phyloP scores from a whole-genome alignment of 2,797 vertebrate species.

The Diplodus sargus region DNA sequence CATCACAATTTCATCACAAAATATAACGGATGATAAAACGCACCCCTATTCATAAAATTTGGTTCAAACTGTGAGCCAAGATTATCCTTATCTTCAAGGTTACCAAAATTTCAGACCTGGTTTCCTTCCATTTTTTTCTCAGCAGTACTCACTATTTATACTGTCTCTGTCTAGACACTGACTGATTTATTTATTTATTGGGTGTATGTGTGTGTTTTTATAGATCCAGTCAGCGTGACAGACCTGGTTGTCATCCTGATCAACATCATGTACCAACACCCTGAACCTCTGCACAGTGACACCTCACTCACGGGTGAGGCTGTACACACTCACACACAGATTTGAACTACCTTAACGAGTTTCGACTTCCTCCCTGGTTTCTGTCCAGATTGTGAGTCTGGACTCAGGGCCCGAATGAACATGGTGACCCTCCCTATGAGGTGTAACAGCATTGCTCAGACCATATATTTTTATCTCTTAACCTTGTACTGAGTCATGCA shows the following conservation, averaged over 20 bases:
- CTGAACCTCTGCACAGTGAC: conserved; percentile 73
- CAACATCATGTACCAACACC: conserved; percentile 90
- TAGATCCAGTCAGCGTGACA: conserved; percentile 87
- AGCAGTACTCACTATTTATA: neutral
- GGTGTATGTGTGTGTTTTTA: conserved; percentile 42
- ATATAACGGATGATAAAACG: neutral
- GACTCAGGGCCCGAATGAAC: conserved; percentile 14
- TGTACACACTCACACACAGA: neutral
- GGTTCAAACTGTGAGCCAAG: too few relatives aligned
- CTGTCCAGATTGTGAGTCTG: neutral
- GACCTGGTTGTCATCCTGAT: conserved; percentile 90
- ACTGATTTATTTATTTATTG: neutral
- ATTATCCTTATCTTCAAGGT: neutral
- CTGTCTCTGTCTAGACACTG: neutral
- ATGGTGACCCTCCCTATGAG: conserved; percentile 28
- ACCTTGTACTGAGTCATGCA: conserved; percentile 59
- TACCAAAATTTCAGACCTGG: neutral
- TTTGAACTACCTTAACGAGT: neutral
- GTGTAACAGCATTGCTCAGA: conserved; percentile 42
- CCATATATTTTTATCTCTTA: conserved; percentile 64
- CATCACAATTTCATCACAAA: neutral
- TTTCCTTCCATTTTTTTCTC: neutral
- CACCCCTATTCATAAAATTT: neutral
- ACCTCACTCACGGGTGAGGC: conserved; percentile 86
- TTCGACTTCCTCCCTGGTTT: conserved; percentile 11